These are phyloP conservation scores for Desmodus rotundus DNA, from an alignment of 2,113 vertebrate genomes.

Conservation along the genomic window DNA sequence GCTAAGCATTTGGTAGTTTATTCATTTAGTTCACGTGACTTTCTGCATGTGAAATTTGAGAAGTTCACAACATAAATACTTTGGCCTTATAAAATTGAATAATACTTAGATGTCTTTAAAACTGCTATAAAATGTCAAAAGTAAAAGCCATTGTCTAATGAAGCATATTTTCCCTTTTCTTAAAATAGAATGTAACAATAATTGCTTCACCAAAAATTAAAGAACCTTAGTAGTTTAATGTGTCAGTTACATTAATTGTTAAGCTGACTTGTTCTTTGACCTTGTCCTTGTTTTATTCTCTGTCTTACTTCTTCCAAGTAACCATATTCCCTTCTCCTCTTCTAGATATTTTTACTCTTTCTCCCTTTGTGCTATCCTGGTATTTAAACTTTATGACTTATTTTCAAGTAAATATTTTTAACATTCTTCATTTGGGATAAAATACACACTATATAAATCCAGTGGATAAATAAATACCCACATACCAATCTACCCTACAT, in stretches of 20 bases:
- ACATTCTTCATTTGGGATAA: constrained; percentile 26
- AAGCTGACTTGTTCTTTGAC: neutral
- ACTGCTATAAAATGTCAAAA: constrained; percentile 5
- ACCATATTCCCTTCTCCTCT: neutral
- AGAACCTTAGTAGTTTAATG: neutral
- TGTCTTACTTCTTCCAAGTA: neutral
- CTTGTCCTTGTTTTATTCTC: neutral
- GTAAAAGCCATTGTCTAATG: constrained; percentile 2
- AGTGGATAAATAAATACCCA: constrained; percentile 36
- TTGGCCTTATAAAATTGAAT: neutral
- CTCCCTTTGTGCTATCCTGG: neutral
- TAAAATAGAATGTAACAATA: neutral
- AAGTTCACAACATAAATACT: neutral
- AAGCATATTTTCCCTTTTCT: neutral
- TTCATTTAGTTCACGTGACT: constrained; percentile 19
- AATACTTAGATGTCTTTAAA: neutral
- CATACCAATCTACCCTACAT: neutral
- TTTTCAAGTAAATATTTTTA: constrained; percentile 43
- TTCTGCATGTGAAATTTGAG: neutral
- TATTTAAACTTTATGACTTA: constrained; percentile 10
- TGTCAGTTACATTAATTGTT: neutral
- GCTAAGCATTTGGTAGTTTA: neutral
- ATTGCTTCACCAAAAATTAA: neutral
- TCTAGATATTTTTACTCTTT: neutral
- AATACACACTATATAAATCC: constrained; percentile 13